Base-by-base conservation (phyloP, 2,888 invertebrate genomes). In the Lacanobia wlatinum region DNA sequence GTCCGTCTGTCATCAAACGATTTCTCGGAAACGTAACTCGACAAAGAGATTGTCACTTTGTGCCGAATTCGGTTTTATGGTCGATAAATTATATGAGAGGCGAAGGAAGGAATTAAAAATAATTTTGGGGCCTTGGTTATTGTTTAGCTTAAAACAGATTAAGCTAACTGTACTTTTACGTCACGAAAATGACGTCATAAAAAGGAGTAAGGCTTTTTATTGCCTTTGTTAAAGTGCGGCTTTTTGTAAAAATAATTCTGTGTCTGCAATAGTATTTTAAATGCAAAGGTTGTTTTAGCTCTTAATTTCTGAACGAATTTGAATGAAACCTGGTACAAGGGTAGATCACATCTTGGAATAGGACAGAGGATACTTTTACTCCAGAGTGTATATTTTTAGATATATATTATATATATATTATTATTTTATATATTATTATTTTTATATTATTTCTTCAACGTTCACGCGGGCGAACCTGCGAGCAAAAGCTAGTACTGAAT, bases 31-130 rank as follows among this genome's bases (percentile, higher is more conserved):
- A 71, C 28, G 56, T 77, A 62, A 78, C 61, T 53, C 74, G 84
- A 84, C 84, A 85, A 85, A 86, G 84, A 86, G 80, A 84, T 85
- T 85, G 85, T 84, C 85, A 86, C 80, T 80, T 80, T 77, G 82
- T 79, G 83, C 86, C 85, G 84, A 83, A 84, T 80, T 84, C 69
- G 75, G 78, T 76, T 85, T 85, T 86, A 85, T 84, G 86, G 71
- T 80, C 82, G 68, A 80, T 86, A 85, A 85, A 85, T 85, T 86
- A 80, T 66, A 82, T 67, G 70, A 63, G 75, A 66, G 68, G 70
- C 60, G 71, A 79, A 85, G 84, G 66, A 66, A 76, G 74, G 79
- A 82, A 82, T 85, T 85, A 84, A 83, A 86, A 79, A 79, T 86
- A 80, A 82, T 82, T 76, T 75, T 64, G 65, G 43, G 69, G 56